Evolutionary conservation across 2,113 vertebrate genomes (phyloP), one percentile per base, ranked within the genome.

Genomic region (Cacatua alba): DNA sequence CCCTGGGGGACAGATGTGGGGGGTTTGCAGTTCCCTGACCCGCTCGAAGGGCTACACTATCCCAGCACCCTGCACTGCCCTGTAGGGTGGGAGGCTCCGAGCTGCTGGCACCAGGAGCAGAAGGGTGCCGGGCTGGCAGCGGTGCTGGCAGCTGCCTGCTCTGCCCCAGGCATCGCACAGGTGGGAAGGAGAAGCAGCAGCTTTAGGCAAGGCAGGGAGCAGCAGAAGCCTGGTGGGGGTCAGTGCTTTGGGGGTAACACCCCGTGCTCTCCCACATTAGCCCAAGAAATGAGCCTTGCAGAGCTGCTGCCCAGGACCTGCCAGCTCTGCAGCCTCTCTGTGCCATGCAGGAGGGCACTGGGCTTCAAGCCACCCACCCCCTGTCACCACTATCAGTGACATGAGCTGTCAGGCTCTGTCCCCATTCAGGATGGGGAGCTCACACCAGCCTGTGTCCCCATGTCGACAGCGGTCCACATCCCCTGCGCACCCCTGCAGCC

Each of bases 391-490:
- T 49, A 19, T 59, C 0, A 2, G 23, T 52, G n/a, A 7, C 43
- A 13, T 5, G 24, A 79, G 46, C 60, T 39, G 31, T 59, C 55
- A 51, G 28, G 8, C 11, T 55, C 48, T 31, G 13, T 33, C 44
- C 37, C 28, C 70, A 0, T 43, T 48, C 31, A 79, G 59, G 33
- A 65, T 24, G 24, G 41, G 33, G 4, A 74, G 26, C 44, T 76
- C 17, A 3, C 13, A 16, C 24, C 11, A 28, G 4, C 13, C 35
- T 0, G 0, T 35, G 51, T 76, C 48, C 41, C 21, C 15, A 17
- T 0, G 2, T 14, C 31, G 7, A 5, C 49, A 84, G 69, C 33
- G 74, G 48, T 7, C 25, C 46, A 4, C 17, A 8, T 18, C 35
- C 26, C 16, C 71, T 79, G 26, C 53, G 69, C 15, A 28, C 1